A percentile compares a stretch with the other conserved stretches of the same genome.
These are phyloP conservation scores for Pitangus sulphuratus DNA, from an alignment of 2,797 vertebrate species.

Conservation along the genomic window DNA sequence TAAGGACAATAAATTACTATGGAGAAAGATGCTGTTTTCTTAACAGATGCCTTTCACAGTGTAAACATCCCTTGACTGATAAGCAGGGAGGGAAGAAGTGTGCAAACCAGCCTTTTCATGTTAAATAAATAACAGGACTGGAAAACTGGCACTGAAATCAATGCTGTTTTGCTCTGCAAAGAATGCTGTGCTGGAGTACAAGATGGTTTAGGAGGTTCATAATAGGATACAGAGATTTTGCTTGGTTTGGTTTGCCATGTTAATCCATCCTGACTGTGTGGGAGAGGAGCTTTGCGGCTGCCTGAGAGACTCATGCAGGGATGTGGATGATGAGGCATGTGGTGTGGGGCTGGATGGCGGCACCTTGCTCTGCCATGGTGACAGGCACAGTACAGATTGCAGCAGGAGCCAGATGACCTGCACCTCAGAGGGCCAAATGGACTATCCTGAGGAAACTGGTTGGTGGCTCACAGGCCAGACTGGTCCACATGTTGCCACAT, in stretches of 20 bases:
- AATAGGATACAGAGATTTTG: not conserved
- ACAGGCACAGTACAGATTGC: rapidly evolving
- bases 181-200: not conserved
- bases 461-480: not conserved
- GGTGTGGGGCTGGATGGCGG: not conserved
- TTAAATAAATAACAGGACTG: constrained; percentile 27
- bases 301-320: not conserved
- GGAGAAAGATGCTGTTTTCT: constrained; percentile 35
- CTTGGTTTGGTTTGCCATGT: not conserved
- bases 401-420: not conserved
- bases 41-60: constrained; percentile 50
- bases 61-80: constrained; percentile 61
- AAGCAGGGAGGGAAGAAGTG: constrained; percentile 4
- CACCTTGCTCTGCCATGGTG: not conserved
- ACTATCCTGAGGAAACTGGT: not conserved
- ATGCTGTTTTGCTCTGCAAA: not conserved
- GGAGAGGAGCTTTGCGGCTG: not conserved
- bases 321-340: not conserved
- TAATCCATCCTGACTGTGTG: not conserved
- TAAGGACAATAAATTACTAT: constrained; percentile 37
- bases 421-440: not conserved
- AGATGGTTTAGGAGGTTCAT: not conserved
- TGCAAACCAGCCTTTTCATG: constrained; percentile 27
- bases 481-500: rapidly evolving
- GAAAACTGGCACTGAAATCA: constrained; percentile 36